Base-by-base conservation (phyloP, 1,140 invertebrate genomes). In the Whitmania pigra region DNA sequence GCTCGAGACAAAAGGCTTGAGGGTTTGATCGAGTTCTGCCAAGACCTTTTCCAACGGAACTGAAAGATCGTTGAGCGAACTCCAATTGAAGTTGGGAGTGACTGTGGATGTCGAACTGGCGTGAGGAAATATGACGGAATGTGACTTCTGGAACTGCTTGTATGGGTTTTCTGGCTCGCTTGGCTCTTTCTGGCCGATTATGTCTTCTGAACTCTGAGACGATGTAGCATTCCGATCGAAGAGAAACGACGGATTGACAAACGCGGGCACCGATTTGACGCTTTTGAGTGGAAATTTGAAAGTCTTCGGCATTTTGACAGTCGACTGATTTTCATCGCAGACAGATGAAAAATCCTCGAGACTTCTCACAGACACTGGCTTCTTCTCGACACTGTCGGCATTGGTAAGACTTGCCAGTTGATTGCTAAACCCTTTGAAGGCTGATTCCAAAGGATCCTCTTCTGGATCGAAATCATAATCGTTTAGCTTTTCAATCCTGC, bases 21-120 rank as follows among this genome's bases (percentile, higher is more conserved):
- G 29, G 57, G 57, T 63, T 20, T 63, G 57, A 31, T 63, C 57
- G 29, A 63, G 57, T 63, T 63, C 57, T 0, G 57, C 57, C 22
- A 63, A 31, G 22, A 63, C 57, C 29, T 63, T 63, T 31, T 63
- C 57, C 29, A 63, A 63, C 6, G 57, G 57, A n/a, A 63, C 29
- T 13, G 57, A 63, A n/a, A 63, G 57, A 17, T 63, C 57, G 22
- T 31, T 63, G 22, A 63, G 29, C 22, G 57, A 63, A 17, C 57
- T 63, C 57, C 57, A 63, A 18, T 63, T 63, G 57, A 63, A 63
- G 29, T 13, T 63, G 22, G 57, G 57, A 22, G 57, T 63, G 11
- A 13, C 57, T 3, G 11, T 13, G 29, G 57, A 63, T 13, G 29
- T 7, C 22, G 57, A 25, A 31, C 29, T 63, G 11, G 22, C 29